Base-by-base conservation (phyloP, 2,797 vertebrate species). In the Enteromius unitaeniatus region DNA sequence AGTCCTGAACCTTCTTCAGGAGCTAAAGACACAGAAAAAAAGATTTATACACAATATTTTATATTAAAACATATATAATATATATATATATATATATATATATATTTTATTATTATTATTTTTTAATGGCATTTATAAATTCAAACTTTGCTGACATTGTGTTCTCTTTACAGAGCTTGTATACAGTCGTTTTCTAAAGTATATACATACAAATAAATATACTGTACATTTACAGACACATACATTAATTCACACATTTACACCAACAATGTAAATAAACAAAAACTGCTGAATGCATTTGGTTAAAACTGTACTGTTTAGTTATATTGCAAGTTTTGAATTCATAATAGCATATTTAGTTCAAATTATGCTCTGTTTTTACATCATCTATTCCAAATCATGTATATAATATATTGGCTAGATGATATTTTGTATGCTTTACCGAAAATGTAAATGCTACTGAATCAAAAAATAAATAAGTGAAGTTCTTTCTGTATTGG, bases 1-100 rank as follows among this genome's bases (percentile, higher is more conserved):
- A 93, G 86, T 9, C 84, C 85, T 5, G 90, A 88, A 37, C 86
- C 91, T 4, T 89, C 86, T 69, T 89, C 88, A 47, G 93, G 93
- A 88, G 90, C 94, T 96, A 87, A 42, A 92, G 64, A 90, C 55
- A 89, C 23, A 88, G 1, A 60, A 17, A 28, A 19, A 26, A 34
- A 37, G 47, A 15, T 62, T 45, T 21, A 65, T 23, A 37, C 14
- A 28, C 21, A 13, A 23, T 37, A 76, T 58, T 58, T 21, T 23
- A 31, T 42, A 15, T n/a, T 47, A 11, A 42, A 70, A 70, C 9
- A 58, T 58, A 6, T 0, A 62, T 1, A 28, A 15, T 15, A 62
- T 1, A 62, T 28, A 15, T 19, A 17, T 6, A 37, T 31, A 3
- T 65, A 8, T 28, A 40, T 7, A 40, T 9, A 40, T 40, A 7